phyloP scores from a whole-genome alignment of 2,797 vertebrate species.

The Harpagifer antarcticus region DNA sequence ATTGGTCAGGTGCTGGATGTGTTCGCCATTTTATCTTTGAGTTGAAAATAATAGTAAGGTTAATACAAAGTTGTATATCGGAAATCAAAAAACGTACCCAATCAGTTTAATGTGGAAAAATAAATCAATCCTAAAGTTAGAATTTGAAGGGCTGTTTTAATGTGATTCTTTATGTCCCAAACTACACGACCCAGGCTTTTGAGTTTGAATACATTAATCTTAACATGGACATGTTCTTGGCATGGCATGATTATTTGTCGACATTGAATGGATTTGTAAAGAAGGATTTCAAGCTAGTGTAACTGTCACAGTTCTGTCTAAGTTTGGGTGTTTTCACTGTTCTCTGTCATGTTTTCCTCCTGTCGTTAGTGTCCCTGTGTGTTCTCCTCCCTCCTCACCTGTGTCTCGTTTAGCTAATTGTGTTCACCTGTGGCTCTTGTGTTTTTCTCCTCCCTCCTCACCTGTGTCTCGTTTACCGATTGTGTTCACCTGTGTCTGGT shows the following conservation, averaged over 20 bases:
- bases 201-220: background rate
- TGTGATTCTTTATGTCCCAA: background rate
- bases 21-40: background rate
- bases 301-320: too few species aligned
- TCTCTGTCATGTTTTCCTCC: too few species aligned
- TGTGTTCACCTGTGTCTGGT: too few species aligned
- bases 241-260: conserved; percentile 4
- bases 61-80: too few species aligned
- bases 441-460: too few species aligned
- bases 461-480: too few species aligned
- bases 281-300: background rate
- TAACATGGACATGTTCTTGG: background rate
- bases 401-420: too few species aligned
- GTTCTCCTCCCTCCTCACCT: too few species aligned
- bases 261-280: conserved; percentile 16
- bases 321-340: too few species aligned
- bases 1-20: too few species aligned
- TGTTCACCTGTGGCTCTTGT: too few species aligned
- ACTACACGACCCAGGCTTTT: background rate
- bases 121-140: background rate
- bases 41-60: background rate
- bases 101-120: background rate
- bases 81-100: background rate
- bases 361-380: too few species aligned
- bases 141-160: background rate